phyloP scores from a whole-genome alignment of 2,888 invertebrate species.

The Sylvicola cinctus region DNA sequence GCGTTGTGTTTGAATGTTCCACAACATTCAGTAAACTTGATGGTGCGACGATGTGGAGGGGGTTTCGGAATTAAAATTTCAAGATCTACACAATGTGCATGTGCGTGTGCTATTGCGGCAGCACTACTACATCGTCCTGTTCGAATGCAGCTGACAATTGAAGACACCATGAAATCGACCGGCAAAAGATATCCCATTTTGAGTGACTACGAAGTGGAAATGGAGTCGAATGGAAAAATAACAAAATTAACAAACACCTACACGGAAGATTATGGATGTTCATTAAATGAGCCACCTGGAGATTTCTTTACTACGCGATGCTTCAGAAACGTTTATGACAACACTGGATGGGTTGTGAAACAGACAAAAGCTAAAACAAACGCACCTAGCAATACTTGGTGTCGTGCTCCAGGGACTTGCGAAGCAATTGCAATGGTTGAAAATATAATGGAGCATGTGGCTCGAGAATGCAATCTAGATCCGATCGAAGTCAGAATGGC shows the following conservation, averaged over 20 bases:
- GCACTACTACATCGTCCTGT: constrained; percentile 35
- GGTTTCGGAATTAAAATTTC: constrained; percentile 61
- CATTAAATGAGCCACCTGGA: constrained; percentile 29
- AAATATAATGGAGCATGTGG: constrained; percentile 44
- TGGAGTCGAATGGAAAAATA: constrained; percentile 38
- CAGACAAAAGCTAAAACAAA: constrained; percentile 45
- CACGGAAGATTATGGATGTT: constrained; percentile 33
- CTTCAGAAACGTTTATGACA: constrained; percentile 38
- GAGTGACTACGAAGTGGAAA: constrained; percentile 42
- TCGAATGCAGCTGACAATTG: constrained; percentile 45
- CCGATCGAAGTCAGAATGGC: constrained; percentile 33
- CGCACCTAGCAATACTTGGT: constrained; percentile 43
- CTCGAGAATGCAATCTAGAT: constrained; percentile 31
- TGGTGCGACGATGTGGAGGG: constrained; percentile 56
- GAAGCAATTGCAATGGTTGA: constrained; percentile 42
- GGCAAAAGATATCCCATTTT: constrained; percentile 44
- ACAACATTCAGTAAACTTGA: constrained; percentile 45
- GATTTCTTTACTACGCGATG: constrained; percentile 16
- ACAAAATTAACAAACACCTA: constrained; percentile 36
- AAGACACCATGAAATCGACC: constrained; percentile 45
- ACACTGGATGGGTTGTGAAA: constrained; percentile 42
- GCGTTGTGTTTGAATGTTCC: constrained; percentile 33
- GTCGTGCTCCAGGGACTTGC: constrained; percentile 37
- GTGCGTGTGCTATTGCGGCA: constrained; percentile 50
- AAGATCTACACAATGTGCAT: constrained; percentile 33